Percentiles rank a stretch among this genome's conserved stretches.
phyloP scores from a whole-genome alignment of 2,797 vertebrate genomes.

The Dipus sagitta region DNA sequence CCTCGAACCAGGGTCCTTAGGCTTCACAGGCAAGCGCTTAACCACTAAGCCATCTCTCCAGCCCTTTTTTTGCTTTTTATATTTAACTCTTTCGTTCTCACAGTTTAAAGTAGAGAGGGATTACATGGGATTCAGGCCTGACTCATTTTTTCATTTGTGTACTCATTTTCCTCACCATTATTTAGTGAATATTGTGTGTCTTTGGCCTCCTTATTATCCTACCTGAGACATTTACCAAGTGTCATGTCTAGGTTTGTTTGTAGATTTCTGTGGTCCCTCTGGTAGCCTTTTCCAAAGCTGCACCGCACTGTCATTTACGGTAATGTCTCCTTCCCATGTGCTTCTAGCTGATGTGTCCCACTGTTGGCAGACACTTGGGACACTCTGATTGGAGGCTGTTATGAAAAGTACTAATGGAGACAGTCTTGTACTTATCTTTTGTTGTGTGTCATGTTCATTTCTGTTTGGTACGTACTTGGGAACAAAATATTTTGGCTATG shows the following conservation, averaged over 20 bases:
- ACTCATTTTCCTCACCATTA: background rate
- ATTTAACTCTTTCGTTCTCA: background rate
- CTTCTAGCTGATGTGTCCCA: background rate
- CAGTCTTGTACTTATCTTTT: background rate
- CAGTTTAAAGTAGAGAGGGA: background rate
- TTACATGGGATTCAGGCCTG: background rate
- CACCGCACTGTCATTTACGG: background rate
- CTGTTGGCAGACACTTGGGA: background rate
- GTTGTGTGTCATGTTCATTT: background rate
- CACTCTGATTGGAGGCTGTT: background rate
- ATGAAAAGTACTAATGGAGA: too few relatives aligned
- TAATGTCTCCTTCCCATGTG: background rate
- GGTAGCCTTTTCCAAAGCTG: background rate
- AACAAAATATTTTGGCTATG: background rate
- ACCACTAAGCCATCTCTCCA: too few relatives aligned
- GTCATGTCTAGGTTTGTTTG: background rate
- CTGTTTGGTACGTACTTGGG: background rate
- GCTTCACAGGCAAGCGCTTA: too few relatives aligned
- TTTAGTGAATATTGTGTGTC: background rate
- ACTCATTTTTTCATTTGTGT: background rate
- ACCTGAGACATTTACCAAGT: background rate
- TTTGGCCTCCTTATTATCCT: background rate
- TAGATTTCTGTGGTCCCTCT: background rate
- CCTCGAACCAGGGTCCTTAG: too few relatives aligned
- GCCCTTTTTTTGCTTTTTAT: background rate